Evolutionary conservation across 2,113 vertebrate genomes (phyloP).

Genomic region (Nipponia nippon): DNA sequence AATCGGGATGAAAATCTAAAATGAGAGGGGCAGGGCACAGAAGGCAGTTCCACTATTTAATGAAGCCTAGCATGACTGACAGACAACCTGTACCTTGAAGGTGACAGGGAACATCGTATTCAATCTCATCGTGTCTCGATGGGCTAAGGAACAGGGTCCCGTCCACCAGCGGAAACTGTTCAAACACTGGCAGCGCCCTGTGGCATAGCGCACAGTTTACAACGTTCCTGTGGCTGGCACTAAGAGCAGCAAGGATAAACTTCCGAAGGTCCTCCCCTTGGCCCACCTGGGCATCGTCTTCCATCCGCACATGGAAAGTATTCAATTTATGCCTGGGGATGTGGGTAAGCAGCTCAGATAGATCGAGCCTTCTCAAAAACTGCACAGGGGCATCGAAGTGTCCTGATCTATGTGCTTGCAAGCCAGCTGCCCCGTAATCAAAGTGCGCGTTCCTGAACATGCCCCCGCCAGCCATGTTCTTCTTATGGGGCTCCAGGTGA

Average conservation of each 20-base stretch:
- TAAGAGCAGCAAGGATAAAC: constrained; percentile 96
- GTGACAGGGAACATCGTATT: constrained; percentile 98
- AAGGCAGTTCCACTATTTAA: constrained; percentile 3
- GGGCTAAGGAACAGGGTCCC: constrained; percentile 97
- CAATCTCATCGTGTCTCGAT: constrained; percentile 95
- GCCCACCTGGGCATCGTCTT: constrained; percentile 94
- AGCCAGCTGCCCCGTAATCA: constrained; percentile 77
- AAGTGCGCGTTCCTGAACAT: constrained; percentile 78
- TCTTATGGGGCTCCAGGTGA: constrained; percentile 90
- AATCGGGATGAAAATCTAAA: background rate
- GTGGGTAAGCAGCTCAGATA: constrained; percentile 93
- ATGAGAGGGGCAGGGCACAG: background rate
- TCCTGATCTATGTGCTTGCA: constrained; percentile 80
- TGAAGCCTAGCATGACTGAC: constrained; percentile 52
- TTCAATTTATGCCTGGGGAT: constrained; percentile 96
- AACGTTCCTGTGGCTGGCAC: constrained; percentile 93
- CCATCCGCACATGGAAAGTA: constrained; percentile 98
- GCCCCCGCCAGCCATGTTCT: constrained; percentile 78
- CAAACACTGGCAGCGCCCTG: constrained; percentile 90
- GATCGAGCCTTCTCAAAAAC: constrained; percentile 93
- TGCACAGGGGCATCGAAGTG: constrained; percentile 86
- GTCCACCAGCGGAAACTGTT: constrained; percentile 97
- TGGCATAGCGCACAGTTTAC: constrained; percentile 97
- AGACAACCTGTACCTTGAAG: constrained; percentile 91
- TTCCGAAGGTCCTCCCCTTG: constrained; percentile 98